A percentile compares a stretch with the other conserved stretches of the same genome.
These are phyloP conservation scores for Candidula unifasciata DNA, from an alignment of 2,888 invertebrate species.

Conservation along the genomic window DNA sequence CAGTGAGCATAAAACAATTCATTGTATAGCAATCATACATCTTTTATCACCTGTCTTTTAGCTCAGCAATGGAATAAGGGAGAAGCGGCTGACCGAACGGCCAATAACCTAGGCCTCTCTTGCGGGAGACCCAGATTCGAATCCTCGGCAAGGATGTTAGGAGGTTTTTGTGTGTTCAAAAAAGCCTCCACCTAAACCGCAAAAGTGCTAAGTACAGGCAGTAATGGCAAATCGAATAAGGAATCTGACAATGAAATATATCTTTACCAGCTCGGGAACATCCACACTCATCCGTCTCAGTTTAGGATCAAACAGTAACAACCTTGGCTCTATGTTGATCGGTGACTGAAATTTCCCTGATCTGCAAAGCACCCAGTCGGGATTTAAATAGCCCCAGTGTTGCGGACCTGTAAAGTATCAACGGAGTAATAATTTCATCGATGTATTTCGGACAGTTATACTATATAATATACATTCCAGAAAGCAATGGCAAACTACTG, in stretches of 20 bases:
- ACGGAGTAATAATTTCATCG: neutral
- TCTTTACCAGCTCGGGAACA: conserved; percentile 88
- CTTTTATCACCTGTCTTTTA: no score
- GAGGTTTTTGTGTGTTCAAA: no score
- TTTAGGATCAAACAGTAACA: conserved; percentile 96
- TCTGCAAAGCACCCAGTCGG: conserved; percentile 97
- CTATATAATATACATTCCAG: neutral
- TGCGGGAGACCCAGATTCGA: no score
- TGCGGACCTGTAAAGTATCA: conserved; percentile 84
- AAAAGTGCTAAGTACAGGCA: neutral
- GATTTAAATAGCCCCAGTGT: conserved; percentile 98
- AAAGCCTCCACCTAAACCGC: no score
- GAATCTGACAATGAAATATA: neutral
- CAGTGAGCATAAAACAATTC: no score
- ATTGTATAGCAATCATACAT: no score
- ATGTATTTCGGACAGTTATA: neutral
- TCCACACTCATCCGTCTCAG: conserved; percentile 93
- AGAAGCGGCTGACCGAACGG: no score
- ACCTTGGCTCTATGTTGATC: conserved; percentile 95
- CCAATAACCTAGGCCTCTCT: no score
- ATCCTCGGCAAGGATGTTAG: no score
- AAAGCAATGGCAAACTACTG: no score
- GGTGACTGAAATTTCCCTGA: conserved; percentile 98
- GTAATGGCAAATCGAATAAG: neutral
- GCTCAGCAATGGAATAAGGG: no score